Evolutionary conservation across 2,113 vertebrate species (phyloP).

Genomic region (Marmota flaviventris): DNA sequence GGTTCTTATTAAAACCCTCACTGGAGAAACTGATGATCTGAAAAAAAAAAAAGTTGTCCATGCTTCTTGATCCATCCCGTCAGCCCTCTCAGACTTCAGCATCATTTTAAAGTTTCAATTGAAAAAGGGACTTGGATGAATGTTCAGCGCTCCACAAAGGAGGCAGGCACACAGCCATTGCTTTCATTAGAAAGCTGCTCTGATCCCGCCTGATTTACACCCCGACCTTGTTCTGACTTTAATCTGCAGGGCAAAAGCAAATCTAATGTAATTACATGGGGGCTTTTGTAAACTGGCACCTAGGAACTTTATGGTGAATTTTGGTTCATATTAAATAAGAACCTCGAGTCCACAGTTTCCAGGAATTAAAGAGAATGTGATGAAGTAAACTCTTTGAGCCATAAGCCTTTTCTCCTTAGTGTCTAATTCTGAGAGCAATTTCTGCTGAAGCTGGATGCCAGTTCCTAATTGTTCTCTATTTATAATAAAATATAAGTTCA

Average conservation of each 20-base stretch:
- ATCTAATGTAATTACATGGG: constrained; percentile 46
- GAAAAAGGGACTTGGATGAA: neutral
- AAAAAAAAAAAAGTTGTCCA: neutral
- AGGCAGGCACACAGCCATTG: neutral
- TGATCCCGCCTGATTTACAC: neutral
- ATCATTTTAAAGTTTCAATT: constrained; percentile 40
- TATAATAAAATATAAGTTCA: constrained; percentile 52
- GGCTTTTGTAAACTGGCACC: constrained; percentile 55
- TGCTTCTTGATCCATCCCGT: neutral
- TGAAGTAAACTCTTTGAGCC: neutral
- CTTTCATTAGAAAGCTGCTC: constrained; percentile 23
- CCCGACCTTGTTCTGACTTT: constrained; percentile 55
- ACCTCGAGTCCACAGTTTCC: neutral
- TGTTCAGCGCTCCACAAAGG: neutral
- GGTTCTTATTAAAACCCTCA: neutral
- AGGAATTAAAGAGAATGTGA: constrained; percentile 59
- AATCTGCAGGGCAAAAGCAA: constrained; percentile 53
- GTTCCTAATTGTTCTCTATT: constrained; percentile 62
- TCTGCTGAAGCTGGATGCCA: constrained; percentile 13
- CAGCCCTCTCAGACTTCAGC: neutral
- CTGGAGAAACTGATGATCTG: neutral
- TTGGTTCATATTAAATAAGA: constrained; percentile 47
- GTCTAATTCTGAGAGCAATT: constrained; percentile 43
- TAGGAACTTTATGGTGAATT: constrained; percentile 62
- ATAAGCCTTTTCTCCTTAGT: neutral